A percentile compares a stretch with the other conserved stretches of the same genome.
These are phyloP conservation scores for Latheticus oryzae DNA, from an alignment of 2,888 invertebrate species.

Conservation along the genomic window DNA sequence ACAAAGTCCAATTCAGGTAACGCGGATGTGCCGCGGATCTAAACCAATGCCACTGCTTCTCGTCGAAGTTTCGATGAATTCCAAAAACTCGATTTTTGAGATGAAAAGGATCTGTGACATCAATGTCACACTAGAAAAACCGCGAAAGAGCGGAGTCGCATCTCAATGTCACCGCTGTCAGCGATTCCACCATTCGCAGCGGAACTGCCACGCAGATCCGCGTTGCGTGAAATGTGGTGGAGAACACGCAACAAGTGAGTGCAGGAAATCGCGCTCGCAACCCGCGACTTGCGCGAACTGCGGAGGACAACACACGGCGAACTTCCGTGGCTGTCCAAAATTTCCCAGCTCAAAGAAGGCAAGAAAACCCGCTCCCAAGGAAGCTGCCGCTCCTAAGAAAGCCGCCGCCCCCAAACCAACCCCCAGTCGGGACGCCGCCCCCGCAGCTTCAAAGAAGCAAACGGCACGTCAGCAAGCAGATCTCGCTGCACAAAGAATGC, in stretches of 20 bases:
- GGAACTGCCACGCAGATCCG: conserved; percentile 1
- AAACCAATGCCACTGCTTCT: neutral
- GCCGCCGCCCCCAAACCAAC: neutral
- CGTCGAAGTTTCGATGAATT: neutral
- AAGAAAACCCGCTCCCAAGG: neutral
- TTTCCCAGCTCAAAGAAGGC: conserved; percentile 4
- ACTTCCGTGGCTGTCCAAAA: conserved; percentile 1
- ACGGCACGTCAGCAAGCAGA: neutral
- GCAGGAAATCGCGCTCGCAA: neutral
- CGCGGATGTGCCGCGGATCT: neutral
- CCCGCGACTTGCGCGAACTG: conserved; percentile 15
- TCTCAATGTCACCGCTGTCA: conserved; percentile 13
- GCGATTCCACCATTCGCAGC: conserved; percentile 7
- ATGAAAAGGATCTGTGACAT: neutral
- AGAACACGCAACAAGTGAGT: neutral
- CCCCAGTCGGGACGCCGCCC: no score
- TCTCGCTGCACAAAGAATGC: neutral
- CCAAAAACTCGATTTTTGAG: neutral
- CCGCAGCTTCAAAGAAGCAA: no score
- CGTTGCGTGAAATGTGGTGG: conserved; percentile 12
- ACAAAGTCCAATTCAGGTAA: neutral
- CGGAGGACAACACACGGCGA: conserved; percentile 6
- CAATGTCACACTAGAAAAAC: neutral
- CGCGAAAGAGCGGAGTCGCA: neutral
- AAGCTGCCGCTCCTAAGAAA: neutral